These are phyloP conservation scores for Hipposideros armiger DNA, from an alignment of 2,113 vertebrate genomes.

Conservation along the genomic window DNA sequence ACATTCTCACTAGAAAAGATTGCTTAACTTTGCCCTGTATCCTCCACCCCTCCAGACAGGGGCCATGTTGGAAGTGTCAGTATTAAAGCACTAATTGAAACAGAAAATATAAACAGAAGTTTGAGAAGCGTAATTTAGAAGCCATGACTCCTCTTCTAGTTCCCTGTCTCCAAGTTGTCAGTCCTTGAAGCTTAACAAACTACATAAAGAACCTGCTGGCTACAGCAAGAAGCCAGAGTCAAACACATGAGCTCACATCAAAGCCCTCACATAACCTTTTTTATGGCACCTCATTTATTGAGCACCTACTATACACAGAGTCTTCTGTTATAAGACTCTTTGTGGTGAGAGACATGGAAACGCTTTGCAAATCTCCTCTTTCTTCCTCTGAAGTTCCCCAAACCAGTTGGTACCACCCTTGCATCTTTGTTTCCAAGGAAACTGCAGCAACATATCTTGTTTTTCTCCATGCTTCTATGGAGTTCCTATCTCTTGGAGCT, in stretches of 20 bases:
- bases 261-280: neutral
- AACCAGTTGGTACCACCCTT: neutral
- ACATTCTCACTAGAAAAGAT: neutral
- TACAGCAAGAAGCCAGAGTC: neutral
- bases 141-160: neutral
- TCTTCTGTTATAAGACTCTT: neutral
- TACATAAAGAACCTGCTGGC: neutral
- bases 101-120: neutral
- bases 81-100: neutral
- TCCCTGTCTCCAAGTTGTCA: neutral
- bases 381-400: neutral
- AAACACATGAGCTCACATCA: neutral
- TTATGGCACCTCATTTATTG: neutral
- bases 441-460: neutral
- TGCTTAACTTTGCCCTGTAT: neutral
- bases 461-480: neutral
- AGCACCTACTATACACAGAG: neutral
- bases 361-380: neutral
- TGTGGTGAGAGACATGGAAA: neutral
- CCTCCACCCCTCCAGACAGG: neutral
- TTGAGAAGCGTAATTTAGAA: neutral
- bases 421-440: neutral
- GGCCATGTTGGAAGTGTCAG: neutral
- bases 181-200: neutral
- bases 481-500: neutral